Base-by-base conservation (phyloP, 2,797 vertebrate species). In the Dendrocincla fuliginosa region DNA sequence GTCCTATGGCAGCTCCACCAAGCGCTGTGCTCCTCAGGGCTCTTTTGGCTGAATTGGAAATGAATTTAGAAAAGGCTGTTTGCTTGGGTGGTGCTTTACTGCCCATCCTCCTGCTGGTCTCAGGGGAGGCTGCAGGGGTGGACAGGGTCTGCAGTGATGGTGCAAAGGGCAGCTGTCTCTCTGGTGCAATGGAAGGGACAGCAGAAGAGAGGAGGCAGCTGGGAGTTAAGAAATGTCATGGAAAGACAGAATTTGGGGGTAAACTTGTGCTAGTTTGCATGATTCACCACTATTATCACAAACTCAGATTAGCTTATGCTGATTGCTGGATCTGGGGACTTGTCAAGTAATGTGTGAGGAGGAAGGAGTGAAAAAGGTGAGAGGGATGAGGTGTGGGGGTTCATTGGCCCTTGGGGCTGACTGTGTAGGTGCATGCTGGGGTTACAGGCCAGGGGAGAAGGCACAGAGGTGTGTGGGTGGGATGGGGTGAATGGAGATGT, bases 21-120 rank as follows among this genome's bases (percentile, higher is more conserved):
- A 46, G 30, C 15, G 13, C 0, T 0, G 16, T 6, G 19, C 37
- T 56, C n/a, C 13, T 16, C 0, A 0, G 14, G 16, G 13, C 56
- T 87, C 0, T 28, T 61, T 59, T 3, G 46, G 22, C 28, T 57
- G 46, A 24, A 6, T 0, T 39, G 27, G 42, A 42, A 83, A 23
- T 20, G 7, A 55, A 32, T 16, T 33, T 15, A 64, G 67, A 33
- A 75, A 63, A 75, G 9, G 10, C 22, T 69, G 0, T 41, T 68
- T 78, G 8, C 27, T 84, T 67, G 2, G 0, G 10, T 37, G 11
- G 9, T 44, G 35, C 28, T 82, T 37, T 61, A 7, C 33, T n/a
- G 8, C 18, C 30, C 5, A 2, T 41, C 33, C 32, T 71, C 33
- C 4, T 37, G 33, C 32, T 49, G 49, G 39, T 56, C 18, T 27